A percentile compares a stretch with the other conserved stretches of the same genome.
Evolutionary conservation across 2,888 invertebrate genomes (phyloP).

Genomic region (Heteromyza rotundicornis): DNA sequence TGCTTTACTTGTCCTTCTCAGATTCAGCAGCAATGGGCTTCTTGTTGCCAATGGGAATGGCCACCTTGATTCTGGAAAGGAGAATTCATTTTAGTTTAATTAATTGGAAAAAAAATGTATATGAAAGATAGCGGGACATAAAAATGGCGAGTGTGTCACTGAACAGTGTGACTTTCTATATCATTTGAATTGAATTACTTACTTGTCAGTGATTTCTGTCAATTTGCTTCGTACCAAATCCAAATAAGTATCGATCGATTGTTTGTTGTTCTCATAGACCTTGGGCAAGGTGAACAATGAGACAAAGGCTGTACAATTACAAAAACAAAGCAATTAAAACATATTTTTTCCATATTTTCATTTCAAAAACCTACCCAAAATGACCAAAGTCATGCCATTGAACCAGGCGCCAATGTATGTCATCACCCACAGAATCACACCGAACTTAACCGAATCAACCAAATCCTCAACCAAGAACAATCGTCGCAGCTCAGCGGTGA

Average conservation of each 20-base stretch:
- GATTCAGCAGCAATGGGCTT: slow-evolving; percentile 72
- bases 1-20: slow-evolving; percentile 80
- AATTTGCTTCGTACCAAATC: slow-evolving; percentile 86
- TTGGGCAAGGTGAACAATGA: slow-evolving; percentile 95
- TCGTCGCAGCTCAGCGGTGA: slow-evolving; percentile 82
- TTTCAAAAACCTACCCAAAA: slow-evolving; percentile 73
- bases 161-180: too few relatives aligned
- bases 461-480: slow-evolving; percentile 96
- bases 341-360: neutral
- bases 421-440: slow-evolving; percentile 92
- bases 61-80: slow-evolving; percentile 79
- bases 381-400: slow-evolving; percentile 98
- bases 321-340: too few relatives aligned
- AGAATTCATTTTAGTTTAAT: neutral
- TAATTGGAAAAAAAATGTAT: neutral
- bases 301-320: slow-evolving; percentile 86
- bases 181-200: slow-evolving; percentile 58
- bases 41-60: slow-evolving; percentile 87
- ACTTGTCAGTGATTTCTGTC: slow-evolving; percentile 89
- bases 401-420: slow-evolving; percentile 99
- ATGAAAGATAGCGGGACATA: too few relatives aligned
- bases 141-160: too few relatives aligned
- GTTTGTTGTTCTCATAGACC: slow-evolving; percentile 93
- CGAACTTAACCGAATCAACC: slow-evolving; percentile 95
- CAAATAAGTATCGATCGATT: slow-evolving; percentile 89